Base-by-base conservation (phyloP, 2,113 vertebrate species). In the Dissostichus mawsoni region DNA sequence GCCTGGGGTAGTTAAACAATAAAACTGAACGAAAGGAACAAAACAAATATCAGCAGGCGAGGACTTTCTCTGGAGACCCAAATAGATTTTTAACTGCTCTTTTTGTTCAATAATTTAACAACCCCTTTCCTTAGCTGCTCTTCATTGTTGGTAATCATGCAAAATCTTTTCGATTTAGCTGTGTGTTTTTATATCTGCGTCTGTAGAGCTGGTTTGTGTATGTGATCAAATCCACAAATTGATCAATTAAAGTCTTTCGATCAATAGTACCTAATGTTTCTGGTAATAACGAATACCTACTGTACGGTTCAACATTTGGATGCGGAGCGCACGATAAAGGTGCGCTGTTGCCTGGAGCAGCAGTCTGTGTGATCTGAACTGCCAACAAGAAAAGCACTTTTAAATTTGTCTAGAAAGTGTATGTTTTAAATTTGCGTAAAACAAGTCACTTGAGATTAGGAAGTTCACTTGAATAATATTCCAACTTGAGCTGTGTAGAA, bases 21-120 rank as follows among this genome's bases (percentile, higher is more conserved):
- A 81, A 91, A 88, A 88, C 74, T 79, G 57, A 81, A 59, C 18
- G 36, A 81, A 80, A 67, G 82, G 56, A 87, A 62, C 55, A 87
- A 88, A 91, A 85, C 74, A 91, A 85, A 90, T 90, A 89, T 86
- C 77, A 86, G 87, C 79, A 86, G 79, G 78, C 76, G 56, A 62
- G 29, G 50, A 73, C 65, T 68, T 86, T 62, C 79, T 92, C 81
- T 53, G 59, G 83, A 91, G 87, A 89, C 63, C 61, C 61, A 44
- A 81, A 90, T 71, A 82, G 78, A 89, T 86, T 87, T 90, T 70
- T 59, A 78, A 76, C 76, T 85, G 64, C 41, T 65, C 11, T 82
- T 84, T 68, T 57, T 56, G 73, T 72, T 69, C 62, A 74, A 83
- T 84, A 64, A 78, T 89, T 82, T 68, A 80, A 78, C 36, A 55